A percentile compares a stretch with the other conserved stretches of the same genome.
These are phyloP conservation scores for Taxidea taxus DNA, from an alignment of 2,113 vertebrate species.

Conservation along the genomic window DNA sequence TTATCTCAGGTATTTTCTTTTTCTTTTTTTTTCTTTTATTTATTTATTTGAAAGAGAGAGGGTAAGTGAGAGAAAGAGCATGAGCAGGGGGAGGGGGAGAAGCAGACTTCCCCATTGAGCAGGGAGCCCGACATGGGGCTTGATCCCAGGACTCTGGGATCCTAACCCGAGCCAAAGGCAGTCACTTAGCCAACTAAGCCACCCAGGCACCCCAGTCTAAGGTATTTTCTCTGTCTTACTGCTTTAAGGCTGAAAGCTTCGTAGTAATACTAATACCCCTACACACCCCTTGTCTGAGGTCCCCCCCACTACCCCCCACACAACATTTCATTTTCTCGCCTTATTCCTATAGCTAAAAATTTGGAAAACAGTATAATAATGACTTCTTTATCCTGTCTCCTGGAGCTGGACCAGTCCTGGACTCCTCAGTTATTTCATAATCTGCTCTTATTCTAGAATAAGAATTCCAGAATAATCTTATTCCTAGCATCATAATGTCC, in stretches of 20 bases:
- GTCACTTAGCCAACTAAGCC: background rate
- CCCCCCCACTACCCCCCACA: background rate
- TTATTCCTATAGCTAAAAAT: background rate
- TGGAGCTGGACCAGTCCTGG: background rate
- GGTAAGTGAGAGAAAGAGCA: background rate
- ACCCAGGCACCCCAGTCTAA: background rate
- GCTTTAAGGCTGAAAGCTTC: conserved; percentile 4
- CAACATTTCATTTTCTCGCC: conserved; percentile 8
- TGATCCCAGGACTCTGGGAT: background rate
- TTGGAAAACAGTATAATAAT: background rate
- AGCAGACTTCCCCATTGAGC: background rate
- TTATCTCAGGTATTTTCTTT: background rate
- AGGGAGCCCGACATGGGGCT: background rate
- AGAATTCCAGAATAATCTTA: background rate
- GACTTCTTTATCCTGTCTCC: background rate
- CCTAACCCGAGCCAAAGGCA: background rate
- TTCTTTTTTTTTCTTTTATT: background rate
- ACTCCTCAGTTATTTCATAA: conserved; percentile 3
- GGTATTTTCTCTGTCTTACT: conserved; percentile 18
- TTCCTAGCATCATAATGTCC: background rate
- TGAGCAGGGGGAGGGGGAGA: background rate
- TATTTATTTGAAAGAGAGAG: too few relatives aligned
- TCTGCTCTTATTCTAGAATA: conserved; percentile 4
- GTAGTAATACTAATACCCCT: background rate
- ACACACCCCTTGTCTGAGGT: background rate